phyloP scores from a whole-genome alignment of 2,888 invertebrate genomes.

The Plagiodera versicolora region DNA sequence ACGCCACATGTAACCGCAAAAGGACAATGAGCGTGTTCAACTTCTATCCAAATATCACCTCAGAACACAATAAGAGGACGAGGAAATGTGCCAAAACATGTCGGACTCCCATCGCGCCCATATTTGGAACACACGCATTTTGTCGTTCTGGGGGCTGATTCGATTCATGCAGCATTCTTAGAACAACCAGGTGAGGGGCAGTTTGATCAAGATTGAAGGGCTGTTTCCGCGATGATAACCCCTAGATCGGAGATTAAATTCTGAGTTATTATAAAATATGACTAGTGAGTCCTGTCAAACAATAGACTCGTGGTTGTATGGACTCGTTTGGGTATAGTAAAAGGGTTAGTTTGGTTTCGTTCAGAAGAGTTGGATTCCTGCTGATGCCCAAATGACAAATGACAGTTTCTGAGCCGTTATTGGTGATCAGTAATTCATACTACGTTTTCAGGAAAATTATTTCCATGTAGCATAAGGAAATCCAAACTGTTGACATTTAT shows the following conservation, averaged over 20 bases:
- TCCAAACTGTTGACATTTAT: too few species aligned
- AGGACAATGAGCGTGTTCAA: background rate
- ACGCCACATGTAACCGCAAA: background rate
- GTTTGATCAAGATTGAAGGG: background rate
- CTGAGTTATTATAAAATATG: background rate
- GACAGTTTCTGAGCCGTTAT: too few species aligned
- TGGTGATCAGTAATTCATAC: too few species aligned
- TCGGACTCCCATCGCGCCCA: background rate
- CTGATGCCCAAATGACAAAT: too few species aligned
- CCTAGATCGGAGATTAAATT: background rate
- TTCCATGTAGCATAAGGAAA: too few species aligned
- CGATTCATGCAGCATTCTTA: background rate
- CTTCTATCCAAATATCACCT: background rate
- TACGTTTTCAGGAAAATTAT: too few species aligned
- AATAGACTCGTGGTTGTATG: background rate
- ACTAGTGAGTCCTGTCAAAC: background rate
- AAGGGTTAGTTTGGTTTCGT: background rate
- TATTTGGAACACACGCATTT: background rate
- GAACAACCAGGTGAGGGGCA: background rate
- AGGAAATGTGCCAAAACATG: background rate
- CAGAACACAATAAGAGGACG: background rate
- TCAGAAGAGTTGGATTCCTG: background rate
- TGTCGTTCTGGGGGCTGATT: background rate
- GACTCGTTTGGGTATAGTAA: background rate
- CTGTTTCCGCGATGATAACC: background rate